Conservation (phyloP, 2,113 vertebrate species). For the Sinocyclocheilus grahami region DNA sequence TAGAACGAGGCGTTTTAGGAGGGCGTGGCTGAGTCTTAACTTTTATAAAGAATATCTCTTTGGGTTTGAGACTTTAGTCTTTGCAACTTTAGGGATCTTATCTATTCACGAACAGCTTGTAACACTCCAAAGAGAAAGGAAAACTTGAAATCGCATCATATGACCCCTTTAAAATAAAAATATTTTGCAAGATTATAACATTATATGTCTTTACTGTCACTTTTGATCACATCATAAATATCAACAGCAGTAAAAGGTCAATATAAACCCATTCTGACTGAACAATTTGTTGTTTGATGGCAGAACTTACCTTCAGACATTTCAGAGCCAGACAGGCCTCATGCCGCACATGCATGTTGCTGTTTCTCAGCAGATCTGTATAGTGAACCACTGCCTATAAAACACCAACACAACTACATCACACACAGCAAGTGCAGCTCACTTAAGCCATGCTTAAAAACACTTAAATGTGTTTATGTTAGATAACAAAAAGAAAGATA, state of each 20-base stretch:
- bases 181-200: too few relatives aligned
- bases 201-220: not conserved
- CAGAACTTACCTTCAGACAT: slow-evolving; percentile 82
- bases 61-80: too few relatives aligned
- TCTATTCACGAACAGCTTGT: too few relatives aligned
- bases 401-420: slow-evolving; percentile 24
- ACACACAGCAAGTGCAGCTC: not conserved
- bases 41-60: too few relatives aligned
- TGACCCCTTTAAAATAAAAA: too few relatives aligned
- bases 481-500: not conserved
- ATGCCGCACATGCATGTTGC: slow-evolving; percentile 76
- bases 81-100: too few relatives aligned
- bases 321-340: slow-evolving; percentile 87
- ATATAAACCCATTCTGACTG: not conserved
- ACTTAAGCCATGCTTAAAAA: not conserved
- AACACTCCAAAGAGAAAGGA: too few relatives aligned
- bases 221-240: not conserved
- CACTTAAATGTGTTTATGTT: not conserved
- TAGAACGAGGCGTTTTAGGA: too few relatives aligned
- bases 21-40: too few relatives aligned
- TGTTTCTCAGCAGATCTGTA: slow-evolving; percentile 72
- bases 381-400: slow-evolving; percentile 86
- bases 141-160: too few relatives aligned
- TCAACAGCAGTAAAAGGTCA: not conserved
- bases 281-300: not conserved